Evolutionary conservation across 1,140 invertebrate species (phyloP).

Genomic region (Lineus longissimus): DNA sequence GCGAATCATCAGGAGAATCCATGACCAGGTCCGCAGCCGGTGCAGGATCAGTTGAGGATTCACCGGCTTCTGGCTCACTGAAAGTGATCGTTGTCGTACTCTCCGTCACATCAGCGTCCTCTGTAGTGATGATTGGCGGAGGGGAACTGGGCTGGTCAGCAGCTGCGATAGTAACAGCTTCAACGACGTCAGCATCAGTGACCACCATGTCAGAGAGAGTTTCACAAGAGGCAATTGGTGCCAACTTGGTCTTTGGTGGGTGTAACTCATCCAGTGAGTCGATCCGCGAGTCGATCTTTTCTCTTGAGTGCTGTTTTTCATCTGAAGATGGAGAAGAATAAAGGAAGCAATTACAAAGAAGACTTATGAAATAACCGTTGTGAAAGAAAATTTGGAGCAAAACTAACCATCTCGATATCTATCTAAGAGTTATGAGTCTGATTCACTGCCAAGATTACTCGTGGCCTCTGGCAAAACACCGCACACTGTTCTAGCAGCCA

Average conservation of each 20-base stretch:
- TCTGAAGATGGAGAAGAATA: constrained; percentile 25
- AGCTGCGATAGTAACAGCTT: not conserved
- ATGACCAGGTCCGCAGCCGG: constrained; percentile 35
- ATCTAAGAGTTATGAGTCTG: no score
- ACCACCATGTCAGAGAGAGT: constrained; percentile 38
- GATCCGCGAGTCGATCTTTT: constrained; percentile 15
- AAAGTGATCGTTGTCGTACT: constrained; percentile 20
- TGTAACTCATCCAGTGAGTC: constrained; percentile 30
- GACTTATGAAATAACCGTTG: no score
- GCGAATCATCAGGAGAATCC: constrained; percentile 29
- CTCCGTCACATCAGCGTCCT: constrained; percentile 26
- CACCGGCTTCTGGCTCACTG: constrained; percentile 22
- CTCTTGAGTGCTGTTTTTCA: constrained; percentile 33
- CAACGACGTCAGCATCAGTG: not conserved
- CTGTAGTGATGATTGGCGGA: constrained; percentile 17
- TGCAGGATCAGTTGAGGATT: constrained; percentile 32
- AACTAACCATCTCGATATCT: no score
- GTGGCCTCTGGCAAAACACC: no score
- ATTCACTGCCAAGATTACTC: no score
- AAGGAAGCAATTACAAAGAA: no score
- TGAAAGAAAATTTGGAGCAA: not conserved
- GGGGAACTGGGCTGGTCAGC: constrained; percentile 17
- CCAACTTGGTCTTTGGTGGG: constrained; percentile 38
- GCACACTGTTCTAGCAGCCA: no score
- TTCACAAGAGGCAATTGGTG: constrained; percentile 52